Percentiles rank a stretch among this genome's conserved stretches.
These are phyloP conservation scores for Perccottus glenii DNA, from an alignment of 2,113 vertebrate species.

Conservation along the genomic window DNA sequence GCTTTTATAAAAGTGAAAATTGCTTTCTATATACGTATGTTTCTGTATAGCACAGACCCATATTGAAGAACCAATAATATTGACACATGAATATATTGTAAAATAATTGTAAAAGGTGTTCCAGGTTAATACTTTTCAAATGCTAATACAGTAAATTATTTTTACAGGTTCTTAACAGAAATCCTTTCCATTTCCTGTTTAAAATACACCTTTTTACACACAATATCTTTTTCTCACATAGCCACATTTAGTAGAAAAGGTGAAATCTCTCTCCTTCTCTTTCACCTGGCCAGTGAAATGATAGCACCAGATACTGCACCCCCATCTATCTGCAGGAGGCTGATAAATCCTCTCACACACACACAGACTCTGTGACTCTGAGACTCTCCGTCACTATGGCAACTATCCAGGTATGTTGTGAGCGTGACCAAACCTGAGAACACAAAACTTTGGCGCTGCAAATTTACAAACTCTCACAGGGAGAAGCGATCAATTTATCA, in stretches of 20 bases:
- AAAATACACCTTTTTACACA: not conserved
- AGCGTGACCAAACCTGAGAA: slow-evolving; percentile 20
- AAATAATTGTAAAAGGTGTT: no score
- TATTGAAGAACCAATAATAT: no score
- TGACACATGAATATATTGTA: no score
- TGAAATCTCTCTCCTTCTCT: not conserved
- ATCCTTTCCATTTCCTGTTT: no score
- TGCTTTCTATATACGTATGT: no score
- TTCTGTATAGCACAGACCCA: no score
- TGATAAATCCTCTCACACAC: slow-evolving; percentile 54
- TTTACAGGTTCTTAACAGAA: no score
- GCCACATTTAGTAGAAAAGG: slow-evolving; percentile 32
- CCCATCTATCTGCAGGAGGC: slow-evolving; percentile 32
- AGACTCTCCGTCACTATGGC: slow-evolving; percentile 39
- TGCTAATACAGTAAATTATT: no score
- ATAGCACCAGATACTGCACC: slow-evolving; percentile 35
- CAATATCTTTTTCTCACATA: not conserved
- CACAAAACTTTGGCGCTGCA: slow-evolving; percentile 17
- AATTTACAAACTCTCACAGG: slow-evolving; percentile 20
- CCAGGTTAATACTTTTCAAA: no score
- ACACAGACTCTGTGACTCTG: slow-evolving; percentile 38
- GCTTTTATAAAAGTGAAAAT: no score
- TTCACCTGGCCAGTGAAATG: slow-evolving; percentile 34
- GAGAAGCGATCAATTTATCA: slow-evolving; percentile 58
- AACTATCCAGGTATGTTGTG: slow-evolving; percentile 35